Base-by-base conservation (phyloP, 2,113 vertebrate species). In the Labrus mixtus region DNA sequence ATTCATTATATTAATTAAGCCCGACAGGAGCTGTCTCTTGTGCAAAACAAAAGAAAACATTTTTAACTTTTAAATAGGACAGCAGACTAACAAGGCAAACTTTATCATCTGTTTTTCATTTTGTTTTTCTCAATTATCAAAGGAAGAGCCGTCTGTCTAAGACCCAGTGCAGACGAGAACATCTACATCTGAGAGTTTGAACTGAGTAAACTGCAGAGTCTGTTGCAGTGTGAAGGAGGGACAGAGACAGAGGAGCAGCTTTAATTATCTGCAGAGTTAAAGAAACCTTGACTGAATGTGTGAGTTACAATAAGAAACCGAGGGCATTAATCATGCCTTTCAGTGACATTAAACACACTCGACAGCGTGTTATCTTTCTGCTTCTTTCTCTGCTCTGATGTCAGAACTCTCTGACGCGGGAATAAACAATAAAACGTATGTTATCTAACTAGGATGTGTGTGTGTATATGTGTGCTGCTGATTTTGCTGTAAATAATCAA, bases 401-500 rank as follows among this genome's bases (percentile, higher is more conserved):
- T 10, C 37, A 22, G 37, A 45, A 51, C 43, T 67, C 29, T 37
- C 22, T 50, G n/a, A 62, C 25, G 46, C 37, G 43, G 68, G 72
- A 77, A 76, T 69, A 50, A 66, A 78, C 37, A 16, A n/a, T 67
- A 45, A n/a, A n/a, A 46, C 48, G 59, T 11, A 10, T 39, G 73
- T 65, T 50, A 73, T 73, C 45, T 55, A 56, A 68, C 45, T 45
- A 5, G 33, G n/a, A 10, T 59, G 59, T 74, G 66, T 37, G 13
- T 57, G n/a, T 23, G 17, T 48, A 56, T 74, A 51, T 20, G 57
- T 62, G 51, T 25, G 57, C 15, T 22, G 11, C 11, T 45, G 17
- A 23, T 70, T 56, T 81, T 60, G 29, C 51, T 57, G 46, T 85
- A 69, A 85, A 73, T 79, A 79, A 82, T 79, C 48, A 3, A 60